A percentile compares a stretch with the other conserved stretches of the same genome.
phyloP scores from a whole-genome alignment of 2,797 vertebrate genomes.

The Manis pentadactyla region DNA sequence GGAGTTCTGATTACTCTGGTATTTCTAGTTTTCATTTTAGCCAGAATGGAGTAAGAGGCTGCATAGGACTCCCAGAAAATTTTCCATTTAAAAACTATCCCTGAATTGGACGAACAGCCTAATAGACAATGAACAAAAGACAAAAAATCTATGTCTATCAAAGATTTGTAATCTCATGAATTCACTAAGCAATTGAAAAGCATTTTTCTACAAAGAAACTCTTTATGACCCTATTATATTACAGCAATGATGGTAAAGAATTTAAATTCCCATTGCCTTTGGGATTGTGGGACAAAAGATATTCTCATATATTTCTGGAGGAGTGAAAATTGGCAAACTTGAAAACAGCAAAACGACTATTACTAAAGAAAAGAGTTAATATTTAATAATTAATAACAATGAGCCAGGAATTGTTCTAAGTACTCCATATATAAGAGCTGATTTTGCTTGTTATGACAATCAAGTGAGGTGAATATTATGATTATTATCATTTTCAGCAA shows the following conservation, averaged over 20 bases:
- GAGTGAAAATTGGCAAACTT: background rate
- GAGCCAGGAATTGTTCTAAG: background rate
- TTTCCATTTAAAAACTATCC: background rate
- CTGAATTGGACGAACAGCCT: background rate
- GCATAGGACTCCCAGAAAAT: background rate
- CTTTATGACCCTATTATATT: background rate
- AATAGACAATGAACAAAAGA: background rate
- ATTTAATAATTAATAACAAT: background rate
- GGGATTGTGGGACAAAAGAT: background rate
- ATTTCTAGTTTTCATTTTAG: slow-evolving; percentile 44
- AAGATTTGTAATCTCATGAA: background rate
- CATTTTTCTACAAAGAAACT: slow-evolving; percentile 11
- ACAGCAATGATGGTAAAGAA: background rate
- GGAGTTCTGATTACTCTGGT: background rate
- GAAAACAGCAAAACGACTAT: background rate
- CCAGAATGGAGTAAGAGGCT: background rate
- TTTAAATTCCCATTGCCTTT: background rate
- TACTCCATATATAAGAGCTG: background rate
- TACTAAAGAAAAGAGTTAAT: background rate
- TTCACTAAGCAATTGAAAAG: background rate
- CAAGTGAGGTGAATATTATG: background rate
- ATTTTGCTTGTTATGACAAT: background rate
- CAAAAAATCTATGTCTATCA: background rate
- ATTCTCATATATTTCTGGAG: background rate
- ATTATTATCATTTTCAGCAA: background rate